These are phyloP conservation scores for Siderastrea siderea DNA, from an alignment of 92 coral and sea anemone species.

Conservation along the genomic window DNA sequence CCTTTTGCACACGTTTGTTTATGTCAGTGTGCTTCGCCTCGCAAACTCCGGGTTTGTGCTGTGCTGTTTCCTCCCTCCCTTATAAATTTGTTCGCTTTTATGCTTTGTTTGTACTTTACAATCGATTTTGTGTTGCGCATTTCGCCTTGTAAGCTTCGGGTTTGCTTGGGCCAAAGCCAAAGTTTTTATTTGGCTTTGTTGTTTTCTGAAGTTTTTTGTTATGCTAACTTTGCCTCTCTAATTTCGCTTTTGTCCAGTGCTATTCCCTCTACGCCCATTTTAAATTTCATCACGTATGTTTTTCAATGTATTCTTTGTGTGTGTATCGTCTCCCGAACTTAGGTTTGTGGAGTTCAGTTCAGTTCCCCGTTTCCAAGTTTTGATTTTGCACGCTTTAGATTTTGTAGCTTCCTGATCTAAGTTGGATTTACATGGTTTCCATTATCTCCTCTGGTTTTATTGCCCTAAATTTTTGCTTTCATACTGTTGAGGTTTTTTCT, in stretches of 20 bases:
- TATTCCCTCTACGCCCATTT: background rate
- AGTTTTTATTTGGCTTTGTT: background rate
- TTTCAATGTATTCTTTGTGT: conserved; percentile 7
- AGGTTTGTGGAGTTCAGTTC: conserved; percentile 24
- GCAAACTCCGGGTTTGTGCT: background rate
- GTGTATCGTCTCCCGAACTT: conserved; percentile 3
- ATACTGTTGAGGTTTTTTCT: no score
- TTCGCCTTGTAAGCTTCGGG: background rate
- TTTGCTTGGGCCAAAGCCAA: background rate
- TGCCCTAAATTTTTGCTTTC: no score
- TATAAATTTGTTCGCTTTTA: background rate
- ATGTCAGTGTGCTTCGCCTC: background rate
- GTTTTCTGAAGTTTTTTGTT: background rate
- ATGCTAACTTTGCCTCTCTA: background rate
- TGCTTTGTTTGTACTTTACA: background rate
- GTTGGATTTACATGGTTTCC: background rate
- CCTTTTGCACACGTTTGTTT: background rate
- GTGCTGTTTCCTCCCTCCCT: conserved; percentile 7
- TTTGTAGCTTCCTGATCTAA: background rate
- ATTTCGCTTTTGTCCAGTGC: conserved; percentile 1
- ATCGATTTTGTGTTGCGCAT: background rate
- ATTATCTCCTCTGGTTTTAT: background rate
- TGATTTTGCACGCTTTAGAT: background rate
- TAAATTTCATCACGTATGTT: background rate
- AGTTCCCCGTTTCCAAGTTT: background rate